Evolutionary conservation across 92 coral and sea anemone genomes (phyloP).

Genomic region (Bergia sp.): DNA sequence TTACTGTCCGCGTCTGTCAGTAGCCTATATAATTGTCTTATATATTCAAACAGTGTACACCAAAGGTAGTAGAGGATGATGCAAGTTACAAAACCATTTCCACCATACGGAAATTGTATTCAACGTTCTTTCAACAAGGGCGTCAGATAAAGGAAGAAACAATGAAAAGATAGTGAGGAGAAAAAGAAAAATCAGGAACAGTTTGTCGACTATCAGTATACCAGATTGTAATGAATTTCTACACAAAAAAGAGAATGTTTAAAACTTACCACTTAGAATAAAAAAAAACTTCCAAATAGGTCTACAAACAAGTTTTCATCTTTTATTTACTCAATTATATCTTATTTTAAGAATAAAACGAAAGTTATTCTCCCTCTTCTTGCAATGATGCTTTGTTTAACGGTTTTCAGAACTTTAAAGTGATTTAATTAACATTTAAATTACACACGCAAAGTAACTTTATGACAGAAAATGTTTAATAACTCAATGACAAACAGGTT

Average conservation of each 20-base stretch:
- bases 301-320: background rate
- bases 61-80: background rate
- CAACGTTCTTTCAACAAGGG: background rate
- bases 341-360: background rate
- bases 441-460: background rate
- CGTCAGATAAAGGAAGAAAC: background rate
- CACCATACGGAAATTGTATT: background rate
- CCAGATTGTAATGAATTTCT: background rate
- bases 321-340: background rate
- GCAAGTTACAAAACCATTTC: background rate
- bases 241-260: no score
- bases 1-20: background rate
- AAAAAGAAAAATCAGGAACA: background rate
- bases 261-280: background rate
- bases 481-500: background rate
- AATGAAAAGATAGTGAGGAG: background rate
- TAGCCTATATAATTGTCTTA: background rate
- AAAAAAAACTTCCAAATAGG: background rate
- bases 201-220: background rate
- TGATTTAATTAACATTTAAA: background rate
- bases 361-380: background rate
- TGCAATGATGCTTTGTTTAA: background rate
- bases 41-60: background rate
- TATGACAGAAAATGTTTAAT: background rate
- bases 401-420: background rate